Base-by-base conservation (phyloP, 1,140 invertebrate genomes). In the Trigoniulus corallinus region DNA sequence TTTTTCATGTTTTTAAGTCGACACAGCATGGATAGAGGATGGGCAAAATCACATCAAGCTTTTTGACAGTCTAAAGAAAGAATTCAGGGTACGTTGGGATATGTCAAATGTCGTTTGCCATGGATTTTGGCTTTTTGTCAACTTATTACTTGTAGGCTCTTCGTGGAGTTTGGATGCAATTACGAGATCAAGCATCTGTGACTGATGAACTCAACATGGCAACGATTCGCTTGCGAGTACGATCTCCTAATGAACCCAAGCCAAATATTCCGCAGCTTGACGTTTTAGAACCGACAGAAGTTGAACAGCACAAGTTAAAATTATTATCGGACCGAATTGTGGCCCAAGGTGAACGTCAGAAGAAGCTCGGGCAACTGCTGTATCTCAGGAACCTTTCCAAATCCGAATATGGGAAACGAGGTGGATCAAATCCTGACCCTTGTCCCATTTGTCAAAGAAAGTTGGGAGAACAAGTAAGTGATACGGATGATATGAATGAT, bases 201-300 rank as follows among this genome's bases (percentile, higher is more conserved):
- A 67, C 75, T 41, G 83, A 86, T 67, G 83, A 87, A 66, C 58
- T 86, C 24, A 72, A 74, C 54, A 84, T 85, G 76, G 81, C 80
- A 22, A 82, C 78, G 54, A 73, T 76, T 39, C 63, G 81, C 37
- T 64, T 85, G 20, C 60, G 74, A 49, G 53, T 78, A 4, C 65
- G 71, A n/a, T 60, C 64, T 41, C 61, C 62, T n/a, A 65, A 64
- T 41, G 72, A 72, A 52, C 59, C 59, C 45, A 56, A 59, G 25
- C 27, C 62, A 22, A 54, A 62, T 18, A 56, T 59, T 29, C 55
- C 59, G n/a, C 55, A 61, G 21, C 52, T 54, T 1, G 56, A 67
- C 18, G 42, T 44, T 44, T 20, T 7, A 7, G 7, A 4, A 44
- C 18, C 21, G 7, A 20, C 18, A 20, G 18, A 44, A 58, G 21